Conservation (phyloP, 2,888 invertebrate genomes). For the Camptogramma bilineatum region DNA sequence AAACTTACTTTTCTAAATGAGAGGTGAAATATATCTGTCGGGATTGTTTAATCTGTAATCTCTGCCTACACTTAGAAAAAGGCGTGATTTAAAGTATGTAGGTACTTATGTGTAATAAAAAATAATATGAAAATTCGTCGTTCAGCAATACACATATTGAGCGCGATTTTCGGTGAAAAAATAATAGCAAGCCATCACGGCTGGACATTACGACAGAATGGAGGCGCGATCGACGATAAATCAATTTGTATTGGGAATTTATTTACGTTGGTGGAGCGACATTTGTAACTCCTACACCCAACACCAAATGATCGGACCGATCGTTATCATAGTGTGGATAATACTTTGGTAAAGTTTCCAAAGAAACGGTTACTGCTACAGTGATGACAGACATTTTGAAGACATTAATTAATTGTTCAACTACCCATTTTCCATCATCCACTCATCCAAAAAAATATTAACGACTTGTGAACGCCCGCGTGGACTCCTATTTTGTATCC, state of each 20-base stretch:
- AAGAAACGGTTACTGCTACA: neutral
- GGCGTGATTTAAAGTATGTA: no score
- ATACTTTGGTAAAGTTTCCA: no score
- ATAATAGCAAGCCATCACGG: conserved; percentile 51
- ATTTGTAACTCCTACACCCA: conserved; percentile 55
- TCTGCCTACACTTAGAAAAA: no score
- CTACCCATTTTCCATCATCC: no score
- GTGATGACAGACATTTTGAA: no score
- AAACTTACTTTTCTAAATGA: no score
- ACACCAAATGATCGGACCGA: conserved; percentile 31
- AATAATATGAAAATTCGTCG: conserved; percentile 15
- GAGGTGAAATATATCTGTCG: no score
- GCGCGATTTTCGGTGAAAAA: conserved; percentile 38
- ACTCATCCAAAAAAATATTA: no score
- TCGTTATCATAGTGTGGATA: conserved; percentile 28
- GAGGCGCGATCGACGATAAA: conserved; percentile 58
- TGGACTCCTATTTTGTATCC: no score
- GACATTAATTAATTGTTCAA: no score
- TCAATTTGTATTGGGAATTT: conserved; percentile 66
- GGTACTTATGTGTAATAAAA: neutral
- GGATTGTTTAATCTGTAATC: no score
- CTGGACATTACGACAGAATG: conserved; percentile 55
- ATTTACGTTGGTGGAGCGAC: conserved; percentile 62
- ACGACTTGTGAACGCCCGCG: no score
- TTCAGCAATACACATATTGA: conserved; percentile 32